Evolutionary conservation across 2,888 invertebrate species (phyloP).

Genomic region (Noctua janthina): DNA sequence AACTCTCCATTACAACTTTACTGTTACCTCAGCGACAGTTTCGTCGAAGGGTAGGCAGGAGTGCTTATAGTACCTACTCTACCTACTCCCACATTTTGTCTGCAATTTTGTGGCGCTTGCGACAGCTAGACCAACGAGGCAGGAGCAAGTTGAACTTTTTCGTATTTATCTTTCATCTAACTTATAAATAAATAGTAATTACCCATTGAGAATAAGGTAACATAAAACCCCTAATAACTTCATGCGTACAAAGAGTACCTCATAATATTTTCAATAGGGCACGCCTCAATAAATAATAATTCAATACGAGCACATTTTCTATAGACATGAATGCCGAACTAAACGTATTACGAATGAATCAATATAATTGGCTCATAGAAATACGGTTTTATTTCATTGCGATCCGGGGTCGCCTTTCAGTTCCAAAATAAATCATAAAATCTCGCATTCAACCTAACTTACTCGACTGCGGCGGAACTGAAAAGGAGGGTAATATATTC

Average conservation of each 20-base stretch:
- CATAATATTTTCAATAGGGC: conserved; percentile 8
- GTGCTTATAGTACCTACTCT: background rate
- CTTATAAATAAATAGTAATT: background rate
- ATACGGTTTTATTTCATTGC: conserved; percentile 28
- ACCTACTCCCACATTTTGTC: background rate
- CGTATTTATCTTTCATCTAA: background rate
- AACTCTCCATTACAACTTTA: background rate
- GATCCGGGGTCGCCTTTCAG: background rate
- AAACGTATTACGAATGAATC: conserved; percentile 24
- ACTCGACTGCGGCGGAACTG: background rate
- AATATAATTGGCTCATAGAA: conserved; percentile 32
- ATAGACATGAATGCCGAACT: conserved; percentile 18
- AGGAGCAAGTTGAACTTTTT: background rate
- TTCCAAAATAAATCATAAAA: conserved; percentile 7
- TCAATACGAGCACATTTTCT: conserved; percentile 29
- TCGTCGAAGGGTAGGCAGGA: background rate
- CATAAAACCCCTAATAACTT: background rate
- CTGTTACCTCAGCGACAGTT: background rate
- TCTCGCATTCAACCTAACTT: background rate
- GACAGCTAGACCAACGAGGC: background rate
- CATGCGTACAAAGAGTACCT: background rate
- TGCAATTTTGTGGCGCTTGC: background rate
- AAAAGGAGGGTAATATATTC: background rate
- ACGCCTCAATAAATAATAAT: conserved; percentile 20
- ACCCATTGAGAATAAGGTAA: background rate